Evolutionary conservation across 1,140 invertebrate genomes (phyloP).

Genomic region (Marisa cornuarietis): DNA sequence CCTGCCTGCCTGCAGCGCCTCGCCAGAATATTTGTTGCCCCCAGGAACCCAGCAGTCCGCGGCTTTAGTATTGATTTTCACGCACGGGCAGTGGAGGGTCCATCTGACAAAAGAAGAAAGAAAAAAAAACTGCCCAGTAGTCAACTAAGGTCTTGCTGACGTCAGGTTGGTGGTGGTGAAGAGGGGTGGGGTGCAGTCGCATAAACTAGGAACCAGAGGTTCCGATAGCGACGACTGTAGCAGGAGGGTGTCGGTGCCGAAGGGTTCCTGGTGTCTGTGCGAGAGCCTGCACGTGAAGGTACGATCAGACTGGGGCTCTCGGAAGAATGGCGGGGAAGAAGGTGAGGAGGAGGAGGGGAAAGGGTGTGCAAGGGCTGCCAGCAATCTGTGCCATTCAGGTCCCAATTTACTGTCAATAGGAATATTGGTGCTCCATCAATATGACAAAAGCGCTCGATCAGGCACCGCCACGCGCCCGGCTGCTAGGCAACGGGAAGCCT

Average conservation of each 20-base stretch:
- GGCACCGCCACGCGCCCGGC: not conserved
- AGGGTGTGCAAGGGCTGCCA: too few relatives aligned
- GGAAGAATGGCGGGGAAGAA: too few relatives aligned
- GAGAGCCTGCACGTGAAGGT: too few relatives aligned
- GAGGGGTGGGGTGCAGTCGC: too few relatives aligned
- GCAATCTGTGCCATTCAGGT: too few relatives aligned
- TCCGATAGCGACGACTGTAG: too few relatives aligned
- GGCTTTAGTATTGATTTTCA: not conserved
- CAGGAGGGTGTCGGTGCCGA: too few relatives aligned
- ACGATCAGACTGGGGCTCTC: too few relatives aligned
- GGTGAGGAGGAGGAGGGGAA: too few relatives aligned
- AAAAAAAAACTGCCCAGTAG: not conserved
- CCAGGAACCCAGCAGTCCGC: not conserved
- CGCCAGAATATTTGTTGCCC: not conserved
- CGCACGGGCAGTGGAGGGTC: slow-evolving; percentile 6
- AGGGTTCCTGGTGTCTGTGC: too few relatives aligned
- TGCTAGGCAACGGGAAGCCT: slow-evolving; percentile 1
- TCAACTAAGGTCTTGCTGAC: not conserved
- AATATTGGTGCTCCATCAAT: slow-evolving; percentile 11
- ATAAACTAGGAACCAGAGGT: too few relatives aligned
- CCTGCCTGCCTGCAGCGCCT: not conserved
- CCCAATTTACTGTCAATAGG: slow-evolving; percentile 5
- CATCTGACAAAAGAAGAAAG: not conserved
- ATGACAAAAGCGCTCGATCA: slow-evolving; percentile 8
- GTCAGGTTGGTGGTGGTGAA: too few relatives aligned